These are phyloP conservation scores for Sylvilagus floridanus DNA, from an alignment of 2,797 vertebrate species.

Conservation along the genomic window DNA sequence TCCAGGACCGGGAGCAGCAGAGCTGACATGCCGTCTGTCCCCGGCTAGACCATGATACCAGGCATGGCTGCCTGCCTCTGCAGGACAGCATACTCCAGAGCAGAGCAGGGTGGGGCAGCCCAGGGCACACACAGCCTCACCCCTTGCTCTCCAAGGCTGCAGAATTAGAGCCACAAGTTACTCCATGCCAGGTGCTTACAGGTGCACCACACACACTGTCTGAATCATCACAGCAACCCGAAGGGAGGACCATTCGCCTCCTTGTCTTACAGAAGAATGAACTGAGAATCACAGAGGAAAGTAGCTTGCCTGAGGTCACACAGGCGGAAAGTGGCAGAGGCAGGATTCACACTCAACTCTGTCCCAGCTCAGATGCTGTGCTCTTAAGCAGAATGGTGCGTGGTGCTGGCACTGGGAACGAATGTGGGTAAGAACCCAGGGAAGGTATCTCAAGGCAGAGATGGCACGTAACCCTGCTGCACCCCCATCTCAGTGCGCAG, in stretches of 20 bases:
- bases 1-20: not conserved
- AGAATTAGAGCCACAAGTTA: not conserved
- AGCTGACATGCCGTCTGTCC: not conserved
- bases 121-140: not conserved
- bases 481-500: not conserved
- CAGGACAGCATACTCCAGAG: not conserved
- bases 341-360: constrained; percentile 1
- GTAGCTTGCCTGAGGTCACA: not conserved
- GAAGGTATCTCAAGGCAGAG: not conserved
- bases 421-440: not conserved
- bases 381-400: not conserved
- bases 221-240: not conserved
- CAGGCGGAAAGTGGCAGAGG: constrained; percentile 13
- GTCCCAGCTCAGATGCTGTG: not conserved
- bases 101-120: not conserved
- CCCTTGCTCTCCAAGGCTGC: not conserved
- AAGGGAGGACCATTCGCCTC: not conserved
- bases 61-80: not conserved
- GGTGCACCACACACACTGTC: not conserved
- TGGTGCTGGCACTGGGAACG: not conserved
- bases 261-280: not conserved
- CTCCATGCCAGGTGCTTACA: not conserved
- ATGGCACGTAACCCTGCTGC: not conserved
- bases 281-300: not conserved
- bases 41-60: not conserved